phyloP scores from a whole-genome alignment of 2,113 vertebrate genomes.

The Orycteropus afer region DNA sequence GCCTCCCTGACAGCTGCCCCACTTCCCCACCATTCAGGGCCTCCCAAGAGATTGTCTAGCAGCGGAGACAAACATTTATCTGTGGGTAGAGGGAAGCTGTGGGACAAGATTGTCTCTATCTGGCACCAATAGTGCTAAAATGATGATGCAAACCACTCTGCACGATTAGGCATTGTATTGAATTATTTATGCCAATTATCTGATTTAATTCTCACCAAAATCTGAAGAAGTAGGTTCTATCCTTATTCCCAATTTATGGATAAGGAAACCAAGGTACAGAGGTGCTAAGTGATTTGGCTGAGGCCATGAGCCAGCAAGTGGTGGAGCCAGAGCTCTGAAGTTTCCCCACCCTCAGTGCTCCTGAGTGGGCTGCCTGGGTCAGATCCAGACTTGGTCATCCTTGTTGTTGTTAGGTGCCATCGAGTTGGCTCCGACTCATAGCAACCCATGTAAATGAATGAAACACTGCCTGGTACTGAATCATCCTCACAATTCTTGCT shows the following conservation, averaged over 20 bases:
- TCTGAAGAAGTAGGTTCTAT: not conserved
- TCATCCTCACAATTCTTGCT: no score
- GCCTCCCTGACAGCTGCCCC: not conserved
- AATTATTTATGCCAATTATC: not conserved
- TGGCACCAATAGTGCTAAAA: not conserved
- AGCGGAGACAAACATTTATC: not conserved
- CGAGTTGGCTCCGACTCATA: no score
- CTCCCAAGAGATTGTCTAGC: not conserved
- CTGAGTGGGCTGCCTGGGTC: not conserved
- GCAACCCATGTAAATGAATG: no score
- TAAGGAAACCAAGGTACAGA: not conserved
- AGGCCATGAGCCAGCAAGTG: not conserved
- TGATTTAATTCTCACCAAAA: not conserved
- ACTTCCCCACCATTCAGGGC: not conserved
- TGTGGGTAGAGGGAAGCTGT: not conserved
- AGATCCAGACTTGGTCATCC: not conserved
- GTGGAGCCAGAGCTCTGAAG: not conserved
- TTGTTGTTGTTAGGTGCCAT: no score
- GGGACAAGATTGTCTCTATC: not conserved
- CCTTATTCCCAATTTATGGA: conserved; percentile 11
- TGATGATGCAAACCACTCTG: not conserved
- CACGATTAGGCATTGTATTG: not conserved
- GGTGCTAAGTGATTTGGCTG: not conserved
- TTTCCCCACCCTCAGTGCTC: not conserved
- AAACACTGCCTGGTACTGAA: no score